Percentiles rank a stretch among this genome's conserved stretches.
These are phyloP conservation scores for Syritta pipiens DNA, from an alignment of 2,888 invertebrate species.

Conservation along the genomic window DNA sequence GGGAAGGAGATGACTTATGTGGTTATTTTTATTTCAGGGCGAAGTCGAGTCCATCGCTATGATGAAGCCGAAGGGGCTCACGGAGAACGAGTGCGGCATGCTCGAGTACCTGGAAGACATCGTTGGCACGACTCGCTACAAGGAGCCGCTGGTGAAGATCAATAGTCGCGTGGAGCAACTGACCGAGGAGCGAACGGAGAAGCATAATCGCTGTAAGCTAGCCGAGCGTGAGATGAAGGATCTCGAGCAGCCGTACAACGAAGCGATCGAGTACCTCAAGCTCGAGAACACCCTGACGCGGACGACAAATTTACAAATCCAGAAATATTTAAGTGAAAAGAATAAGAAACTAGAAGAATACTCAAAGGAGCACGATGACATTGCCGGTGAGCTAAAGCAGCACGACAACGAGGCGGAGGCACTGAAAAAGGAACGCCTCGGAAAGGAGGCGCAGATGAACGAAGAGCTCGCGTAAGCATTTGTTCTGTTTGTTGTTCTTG, in stretches of 20 bases:
- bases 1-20: neutral
- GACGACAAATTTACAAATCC: slow-evolving; percentile 86
- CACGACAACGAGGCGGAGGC: slow-evolving; percentile 74
- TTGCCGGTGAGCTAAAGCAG: slow-evolving; percentile 81
- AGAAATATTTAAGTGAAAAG: slow-evolving; percentile 83
- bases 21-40: slow-evolving; percentile 84
- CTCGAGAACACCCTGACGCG: slow-evolving; percentile 87
- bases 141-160: slow-evolving; percentile 89
- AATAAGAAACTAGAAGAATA: slow-evolving; percentile 82
- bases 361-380: slow-evolving; percentile 82
- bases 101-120: slow-evolving; percentile 99
- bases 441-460: slow-evolving; percentile 77
- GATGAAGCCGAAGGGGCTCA: slow-evolving; percentile 97
- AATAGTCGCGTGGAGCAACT: slow-evolving; percentile 86
- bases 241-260: slow-evolving; percentile 88
- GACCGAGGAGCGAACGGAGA: slow-evolving; percentile 87
- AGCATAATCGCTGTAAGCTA: slow-evolving; percentile 90
- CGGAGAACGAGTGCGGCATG: slow-evolving; percentile 95
- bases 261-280: slow-evolving; percentile 88
- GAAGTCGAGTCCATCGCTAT: slow-evolving; percentile 99
- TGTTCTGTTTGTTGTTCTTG: neutral
- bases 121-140: slow-evolving; percentile 92
- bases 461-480: slow-evolving; percentile 76
- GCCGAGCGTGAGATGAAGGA: slow-evolving; percentile 90
- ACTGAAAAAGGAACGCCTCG: slow-evolving; percentile 79